These are phyloP conservation scores for Pseudoatta argentina DNA, from an alignment of 1,140 invertebrate genomes.

Conservation along the genomic window DNA sequence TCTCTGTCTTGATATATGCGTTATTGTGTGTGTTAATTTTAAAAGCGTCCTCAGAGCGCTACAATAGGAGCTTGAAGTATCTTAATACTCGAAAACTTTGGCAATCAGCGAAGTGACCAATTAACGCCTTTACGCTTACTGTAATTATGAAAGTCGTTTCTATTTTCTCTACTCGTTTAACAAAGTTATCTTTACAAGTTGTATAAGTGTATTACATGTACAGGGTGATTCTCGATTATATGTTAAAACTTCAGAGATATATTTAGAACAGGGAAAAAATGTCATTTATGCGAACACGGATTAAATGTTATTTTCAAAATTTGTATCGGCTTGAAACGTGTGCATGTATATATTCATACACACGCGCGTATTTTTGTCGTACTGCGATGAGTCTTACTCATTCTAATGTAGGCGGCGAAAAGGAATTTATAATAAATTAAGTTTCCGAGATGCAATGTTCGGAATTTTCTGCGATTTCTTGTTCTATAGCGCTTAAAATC, in stretches of 20 bases:
- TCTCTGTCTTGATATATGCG: neutral
- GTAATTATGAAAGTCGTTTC: constrained; percentile 64
- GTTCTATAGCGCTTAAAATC: no score
- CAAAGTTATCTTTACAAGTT: neutral
- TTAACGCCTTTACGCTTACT: constrained; percentile 69
- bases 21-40: constrained; percentile 11
- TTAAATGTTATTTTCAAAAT: constrained; percentile 3
- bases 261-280: neutral
- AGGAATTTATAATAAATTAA: neutral
- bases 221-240: constrained; percentile 30
- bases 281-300: neutral
- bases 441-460: neutral
- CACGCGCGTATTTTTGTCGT: neutral
- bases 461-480: neutral
- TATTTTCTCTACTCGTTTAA: constrained; percentile 58
- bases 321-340: neutral
- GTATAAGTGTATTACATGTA: constrained; percentile 4
- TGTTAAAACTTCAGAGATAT: neutral
- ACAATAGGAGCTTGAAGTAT: neutral
- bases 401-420: neutral
- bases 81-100: constrained; percentile 33
- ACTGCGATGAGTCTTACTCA: neutral
- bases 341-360: neutral
- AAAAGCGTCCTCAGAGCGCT: neutral
- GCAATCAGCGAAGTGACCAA: constrained; percentile 65